These are phyloP conservation scores for Phengaris arion DNA, from an alignment of 2,888 invertebrate species.

Conservation along the genomic window DNA sequence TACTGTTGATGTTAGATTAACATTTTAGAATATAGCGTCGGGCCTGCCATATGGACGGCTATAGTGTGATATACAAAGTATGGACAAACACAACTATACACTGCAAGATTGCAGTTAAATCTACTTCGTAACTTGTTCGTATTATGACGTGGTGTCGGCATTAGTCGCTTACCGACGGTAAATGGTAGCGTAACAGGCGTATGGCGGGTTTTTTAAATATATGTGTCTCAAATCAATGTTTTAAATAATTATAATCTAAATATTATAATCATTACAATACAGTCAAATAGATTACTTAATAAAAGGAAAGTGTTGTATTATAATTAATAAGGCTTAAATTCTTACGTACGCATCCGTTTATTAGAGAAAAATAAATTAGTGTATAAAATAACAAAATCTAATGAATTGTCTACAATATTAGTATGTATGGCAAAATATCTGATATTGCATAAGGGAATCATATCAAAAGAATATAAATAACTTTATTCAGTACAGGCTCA, in stretches of 20 bases:
- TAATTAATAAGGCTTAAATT: conserved; percentile 12
- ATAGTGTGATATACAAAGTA: background rate
- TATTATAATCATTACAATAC: conserved; percentile 12
- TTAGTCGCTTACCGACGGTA: background rate
- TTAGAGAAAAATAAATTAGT: conserved; percentile 15
- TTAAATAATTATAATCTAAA: conserved; percentile 8
- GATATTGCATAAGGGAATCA: conserved; percentile 53
- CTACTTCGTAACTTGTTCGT: background rate
- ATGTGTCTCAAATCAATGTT: conserved; percentile 25
- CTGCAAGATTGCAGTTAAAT: background rate
- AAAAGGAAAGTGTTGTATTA: conserved; percentile 17
- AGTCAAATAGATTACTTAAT: conserved; percentile 18
- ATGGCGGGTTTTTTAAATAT: conserved; percentile 4
- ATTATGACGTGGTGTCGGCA: background rate
- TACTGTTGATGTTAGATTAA: conserved; percentile 36
- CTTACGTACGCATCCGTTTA: conserved; percentile 3
- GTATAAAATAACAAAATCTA: conserved; percentile 9
- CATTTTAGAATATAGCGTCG: conserved; percentile 21
- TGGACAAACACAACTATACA: background rate
- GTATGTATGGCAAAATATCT: conserved; percentile 44
- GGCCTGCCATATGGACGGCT: conserved; percentile 2
- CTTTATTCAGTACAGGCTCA: conserved; percentile 31
- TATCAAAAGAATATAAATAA: conserved; percentile 49
- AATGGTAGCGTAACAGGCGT: background rate
- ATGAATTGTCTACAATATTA: conserved; percentile 25